phyloP scores from a whole-genome alignment of 1,140 invertebrate genomes.

The Zaprionus lachaisei region DNA sequence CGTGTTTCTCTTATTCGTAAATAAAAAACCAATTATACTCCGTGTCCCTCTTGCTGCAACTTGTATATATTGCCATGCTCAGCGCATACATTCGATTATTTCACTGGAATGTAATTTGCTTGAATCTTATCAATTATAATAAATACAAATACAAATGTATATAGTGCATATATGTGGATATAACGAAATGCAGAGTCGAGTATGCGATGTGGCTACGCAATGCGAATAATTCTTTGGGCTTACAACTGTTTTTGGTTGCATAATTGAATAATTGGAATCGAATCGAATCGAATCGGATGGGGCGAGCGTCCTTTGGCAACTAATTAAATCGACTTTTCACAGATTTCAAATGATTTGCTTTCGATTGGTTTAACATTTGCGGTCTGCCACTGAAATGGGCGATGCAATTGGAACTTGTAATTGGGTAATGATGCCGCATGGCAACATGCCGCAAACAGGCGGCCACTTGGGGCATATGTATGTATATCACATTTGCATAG shows the following conservation, averaged over 20 bases:
- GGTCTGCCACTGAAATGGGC: constrained; percentile 21
- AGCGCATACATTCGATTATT: neutral
- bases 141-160: neutral
- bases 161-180: neutral
- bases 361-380: constrained; percentile 36
- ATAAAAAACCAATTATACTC: neutral
- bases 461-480: constrained; percentile 53
- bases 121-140: neutral
- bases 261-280: constrained; percentile 31
- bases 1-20: neutral
- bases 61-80: neutral
- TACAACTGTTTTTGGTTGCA: constrained; percentile 19
- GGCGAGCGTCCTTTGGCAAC: neutral
- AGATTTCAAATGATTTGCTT: constrained; percentile 21
- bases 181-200: neutral
- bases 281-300: neutral
- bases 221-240: constrained; percentile 19
- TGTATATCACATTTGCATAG: constrained; percentile 63
- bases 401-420: constrained; percentile 28
- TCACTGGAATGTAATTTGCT: neutral
- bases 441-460: constrained; percentile 32
- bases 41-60: neutral
- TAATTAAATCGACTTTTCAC: constrained; percentile 22
- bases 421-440: constrained; percentile 38
- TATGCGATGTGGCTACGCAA: neutral